Evolutionary conservation across 1,140 invertebrate species (phyloP).

Genomic region (Cataglyphis hispanica): DNA sequence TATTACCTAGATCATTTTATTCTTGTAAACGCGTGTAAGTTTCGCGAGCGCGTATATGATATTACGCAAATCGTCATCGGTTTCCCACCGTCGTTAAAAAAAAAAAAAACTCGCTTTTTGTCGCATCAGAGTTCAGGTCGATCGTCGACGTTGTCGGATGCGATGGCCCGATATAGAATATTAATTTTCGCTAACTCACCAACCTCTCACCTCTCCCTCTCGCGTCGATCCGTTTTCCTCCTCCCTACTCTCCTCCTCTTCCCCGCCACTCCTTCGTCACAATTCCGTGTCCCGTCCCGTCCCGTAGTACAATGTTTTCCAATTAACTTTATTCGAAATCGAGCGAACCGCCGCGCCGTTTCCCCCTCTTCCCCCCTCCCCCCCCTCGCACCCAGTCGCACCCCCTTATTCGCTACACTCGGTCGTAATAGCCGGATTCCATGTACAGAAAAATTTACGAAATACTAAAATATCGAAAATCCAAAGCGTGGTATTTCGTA

Average conservation of each 20-base stretch:
- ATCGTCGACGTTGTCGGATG: slow-evolving; percentile 70
- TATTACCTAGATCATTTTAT: background rate
- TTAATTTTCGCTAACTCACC: slow-evolving; percentile 79
- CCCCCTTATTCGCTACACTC: slow-evolving; percentile 59
- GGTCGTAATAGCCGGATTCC: slow-evolving; percentile 61
- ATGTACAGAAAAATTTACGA: slow-evolving; percentile 62
- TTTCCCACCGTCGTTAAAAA: slow-evolving; percentile 38
- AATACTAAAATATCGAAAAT: slow-evolving; percentile 58
- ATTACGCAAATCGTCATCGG: slow-evolving; percentile 54
- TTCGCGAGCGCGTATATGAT: slow-evolving; percentile 1
- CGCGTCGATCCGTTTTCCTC: slow-evolving; percentile 1
- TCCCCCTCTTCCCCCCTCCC: slow-evolving; percentile 30
- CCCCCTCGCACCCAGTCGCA: slow-evolving; percentile 18
- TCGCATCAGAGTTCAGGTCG: slow-evolving; percentile 62
- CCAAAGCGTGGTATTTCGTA: slow-evolving; percentile 37
- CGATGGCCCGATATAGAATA: slow-evolving; percentile 79
- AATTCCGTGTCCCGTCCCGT: slow-evolving; percentile 63
- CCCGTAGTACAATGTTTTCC: slow-evolving; percentile 82
- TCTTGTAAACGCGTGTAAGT: background rate
- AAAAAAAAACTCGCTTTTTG: slow-evolving; percentile 64
- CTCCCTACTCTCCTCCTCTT: slow-evolving; percentile 6
- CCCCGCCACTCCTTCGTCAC: slow-evolving; percentile 60
- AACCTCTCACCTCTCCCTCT: slow-evolving; percentile 47
- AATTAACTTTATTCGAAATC: slow-evolving; percentile 86
- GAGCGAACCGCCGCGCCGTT: slow-evolving; percentile 72